Percentiles rank a stretch among this genome's conserved stretches.
phyloP scores from a whole-genome alignment of 2,113 vertebrate genomes.

The Prunella himalayana region DNA sequence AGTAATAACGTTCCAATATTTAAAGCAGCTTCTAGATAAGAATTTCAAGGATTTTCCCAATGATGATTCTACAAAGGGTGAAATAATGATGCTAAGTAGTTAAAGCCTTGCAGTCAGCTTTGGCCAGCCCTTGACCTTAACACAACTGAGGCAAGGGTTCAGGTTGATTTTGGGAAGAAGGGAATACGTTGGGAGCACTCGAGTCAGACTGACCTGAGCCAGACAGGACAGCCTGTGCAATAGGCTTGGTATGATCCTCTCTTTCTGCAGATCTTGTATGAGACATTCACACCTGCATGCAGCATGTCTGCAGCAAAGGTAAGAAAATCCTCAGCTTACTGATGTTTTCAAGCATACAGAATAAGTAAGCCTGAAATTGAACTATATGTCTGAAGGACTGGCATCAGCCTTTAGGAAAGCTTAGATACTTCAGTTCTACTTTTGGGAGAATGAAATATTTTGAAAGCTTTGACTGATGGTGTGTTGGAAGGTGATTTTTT shows the following conservation, averaged over 20 bases:
- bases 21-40: not conserved
- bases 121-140: not conserved
- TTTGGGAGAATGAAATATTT: not conserved
- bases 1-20: not conserved
- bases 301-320: not conserved
- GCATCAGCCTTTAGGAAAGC: not conserved
- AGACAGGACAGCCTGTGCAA: not conserved
- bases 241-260: not conserved
- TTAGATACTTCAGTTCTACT: not conserved
- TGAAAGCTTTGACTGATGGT: not conserved
- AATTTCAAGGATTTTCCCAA: not conserved
- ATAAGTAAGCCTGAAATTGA: not conserved
- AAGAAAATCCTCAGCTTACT: not conserved
- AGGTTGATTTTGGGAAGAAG: not conserved
- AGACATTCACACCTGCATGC: not conserved
- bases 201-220: not conserved
- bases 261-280: not conserved
- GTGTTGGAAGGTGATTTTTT: not conserved
- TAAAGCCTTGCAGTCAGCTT: not conserved
- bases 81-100: not conserved
- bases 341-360: not conserved
- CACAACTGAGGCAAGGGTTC: fast-evolving
- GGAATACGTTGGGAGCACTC: fast-evolving
- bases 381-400: not conserved
- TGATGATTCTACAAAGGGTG: not conserved